These are phyloP conservation scores for Adela reaumurella DNA, from an alignment of 2,888 invertebrate species.

Conservation along the genomic window DNA sequence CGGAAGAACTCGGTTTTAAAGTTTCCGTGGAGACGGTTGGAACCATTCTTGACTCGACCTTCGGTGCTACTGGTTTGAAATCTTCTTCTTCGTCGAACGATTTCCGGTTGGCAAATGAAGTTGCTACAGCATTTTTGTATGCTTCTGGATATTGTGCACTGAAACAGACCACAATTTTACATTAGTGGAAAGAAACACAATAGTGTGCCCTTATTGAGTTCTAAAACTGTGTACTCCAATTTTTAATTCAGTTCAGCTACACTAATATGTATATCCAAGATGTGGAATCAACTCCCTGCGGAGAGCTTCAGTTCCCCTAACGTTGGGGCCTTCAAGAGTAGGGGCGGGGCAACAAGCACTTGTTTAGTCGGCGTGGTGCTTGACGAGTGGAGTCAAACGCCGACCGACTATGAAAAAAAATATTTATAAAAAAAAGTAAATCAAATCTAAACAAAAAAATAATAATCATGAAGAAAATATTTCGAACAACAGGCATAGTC, in stretches of 20 bases:
- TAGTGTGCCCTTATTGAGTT: background rate
- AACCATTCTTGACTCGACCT: slow-evolving; percentile 40
- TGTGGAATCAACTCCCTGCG: too few species aligned
- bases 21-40: slow-evolving; percentile 46
- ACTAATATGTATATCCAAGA: background rate
- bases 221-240: too few species aligned
- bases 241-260: background rate
- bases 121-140: slow-evolving; percentile 58
- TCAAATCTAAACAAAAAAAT: too few species aligned
- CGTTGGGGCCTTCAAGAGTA: too few species aligned
- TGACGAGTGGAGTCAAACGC: too few species aligned
- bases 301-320: too few species aligned
- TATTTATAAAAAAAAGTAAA: too few species aligned
- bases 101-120: slow-evolving; percentile 43
- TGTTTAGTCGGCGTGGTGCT: too few species aligned
- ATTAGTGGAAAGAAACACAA: background rate
- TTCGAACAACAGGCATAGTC: too few species aligned
- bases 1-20: slow-evolving; percentile 28
- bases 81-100: slow-evolving; percentile 32
- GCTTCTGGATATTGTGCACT: slow-evolving; percentile 65
- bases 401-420: too few species aligned
- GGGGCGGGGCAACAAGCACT: too few species aligned
- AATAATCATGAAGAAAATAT: too few species aligned
- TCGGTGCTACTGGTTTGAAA: slow-evolving; percentile 24
- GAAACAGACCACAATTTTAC: slow-evolving; percentile 15